Evolutionary conservation across 2,113 vertebrate species (phyloP).

Genomic region (Chaetorhynchus papuensis): DNA sequence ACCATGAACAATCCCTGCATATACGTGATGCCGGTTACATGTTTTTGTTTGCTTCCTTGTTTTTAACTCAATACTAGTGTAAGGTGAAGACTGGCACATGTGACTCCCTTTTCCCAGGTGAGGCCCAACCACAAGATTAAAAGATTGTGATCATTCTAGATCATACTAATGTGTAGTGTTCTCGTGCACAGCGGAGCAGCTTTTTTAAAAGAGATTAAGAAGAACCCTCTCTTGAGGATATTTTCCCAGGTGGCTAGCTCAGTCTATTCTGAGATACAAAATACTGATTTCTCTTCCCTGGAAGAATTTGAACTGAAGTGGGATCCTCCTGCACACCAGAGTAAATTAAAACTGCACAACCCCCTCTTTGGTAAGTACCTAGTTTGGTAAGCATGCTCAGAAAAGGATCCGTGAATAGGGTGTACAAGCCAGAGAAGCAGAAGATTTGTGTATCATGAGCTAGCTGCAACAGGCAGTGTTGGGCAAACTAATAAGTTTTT

Average conservation of each 20-base stretch:
- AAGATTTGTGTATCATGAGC: background rate
- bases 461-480: background rate
- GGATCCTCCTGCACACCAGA: background rate
- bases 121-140: background rate
- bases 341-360: background rate
- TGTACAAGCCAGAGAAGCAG: background rate
- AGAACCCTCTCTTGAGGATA: background rate
- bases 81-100: background rate
- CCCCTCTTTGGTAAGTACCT: background rate
- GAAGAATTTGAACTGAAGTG: background rate
- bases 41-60: background rate
- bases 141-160: background rate
- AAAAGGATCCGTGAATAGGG: background rate
- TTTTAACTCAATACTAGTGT: background rate
- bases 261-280: background rate
- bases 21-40: rapidly evolving
- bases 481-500: background rate
- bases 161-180: background rate
- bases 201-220: background rate
- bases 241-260: background rate
- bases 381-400: background rate
- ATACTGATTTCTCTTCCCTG: background rate
- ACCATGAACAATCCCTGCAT: background rate
- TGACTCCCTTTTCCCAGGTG: background rate
- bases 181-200: background rate